phyloP scores from a whole-genome alignment of 2,113 vertebrate species.

The Coptodon bakossiorum region DNA sequence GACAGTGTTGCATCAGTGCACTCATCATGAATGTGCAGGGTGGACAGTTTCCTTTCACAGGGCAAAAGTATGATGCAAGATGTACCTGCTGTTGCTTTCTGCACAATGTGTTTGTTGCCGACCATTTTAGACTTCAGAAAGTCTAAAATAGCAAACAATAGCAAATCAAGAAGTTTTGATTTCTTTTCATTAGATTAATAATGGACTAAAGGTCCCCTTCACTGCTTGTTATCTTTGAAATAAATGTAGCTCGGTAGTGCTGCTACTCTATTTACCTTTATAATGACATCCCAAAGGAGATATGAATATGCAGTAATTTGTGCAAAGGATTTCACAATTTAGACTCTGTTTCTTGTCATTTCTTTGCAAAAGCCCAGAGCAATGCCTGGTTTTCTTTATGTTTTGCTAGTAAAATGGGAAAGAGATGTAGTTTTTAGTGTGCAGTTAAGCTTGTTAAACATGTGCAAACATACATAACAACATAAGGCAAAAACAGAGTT shows the following conservation, averaged over 20 bases:
- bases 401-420: background rate
- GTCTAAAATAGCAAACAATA: background rate
- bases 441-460: background rate
- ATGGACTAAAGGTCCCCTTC: background rate
- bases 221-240: background rate
- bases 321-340: background rate
- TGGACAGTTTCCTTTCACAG: constrained; percentile 36
- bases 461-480: background rate
- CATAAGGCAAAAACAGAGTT: background rate
- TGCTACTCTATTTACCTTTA: background rate
- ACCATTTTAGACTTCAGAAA: background rate
- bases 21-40: constrained; percentile 27
- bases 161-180: background rate
- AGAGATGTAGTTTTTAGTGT: background rate
- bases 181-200: background rate
- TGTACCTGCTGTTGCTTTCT: constrained; percentile 30
- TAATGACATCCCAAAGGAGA: background rate
- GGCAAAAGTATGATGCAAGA: constrained; percentile 54
- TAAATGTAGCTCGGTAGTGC: background rate
- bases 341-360: background rate
- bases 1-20: constrained; percentile 59
- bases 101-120: background rate
- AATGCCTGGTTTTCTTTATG: background rate
- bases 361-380: background rate
- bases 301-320: background rate